Conservation (phyloP, 2,888 invertebrate species). For the Harmothoe impar region DNA sequence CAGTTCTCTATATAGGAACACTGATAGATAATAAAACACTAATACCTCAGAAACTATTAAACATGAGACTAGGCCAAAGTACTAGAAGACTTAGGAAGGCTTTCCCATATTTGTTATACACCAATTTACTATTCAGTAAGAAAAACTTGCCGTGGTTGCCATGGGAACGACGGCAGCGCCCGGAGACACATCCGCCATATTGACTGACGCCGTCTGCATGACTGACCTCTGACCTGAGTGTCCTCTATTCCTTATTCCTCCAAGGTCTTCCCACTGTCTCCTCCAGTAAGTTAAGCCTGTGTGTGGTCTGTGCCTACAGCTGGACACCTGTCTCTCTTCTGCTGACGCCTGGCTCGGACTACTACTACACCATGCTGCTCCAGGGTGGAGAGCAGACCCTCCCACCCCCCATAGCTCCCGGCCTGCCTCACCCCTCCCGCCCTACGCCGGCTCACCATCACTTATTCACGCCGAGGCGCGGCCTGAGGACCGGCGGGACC, state of each 20-base stretch:
- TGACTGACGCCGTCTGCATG: constrained; percentile 32
- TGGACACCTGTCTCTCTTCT: constrained; percentile 40
- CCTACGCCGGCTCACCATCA: background rate
- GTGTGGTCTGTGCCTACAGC: too few relatives aligned
- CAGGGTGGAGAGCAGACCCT: background rate
- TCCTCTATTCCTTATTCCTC: constrained; percentile 6
- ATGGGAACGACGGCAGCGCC: constrained; percentile 10
- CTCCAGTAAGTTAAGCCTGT: background rate
- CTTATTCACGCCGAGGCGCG: constrained; percentile 41
- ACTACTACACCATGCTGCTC: background rate
- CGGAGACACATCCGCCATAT: background rate
- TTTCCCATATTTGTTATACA: too few relatives aligned
- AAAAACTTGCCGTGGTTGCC: constrained; percentile 36
- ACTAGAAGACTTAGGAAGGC: too few relatives aligned
- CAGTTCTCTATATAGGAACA: too few relatives aligned
- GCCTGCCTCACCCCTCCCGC: background rate
- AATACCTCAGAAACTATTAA: too few relatives aligned
- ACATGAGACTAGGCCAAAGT: too few relatives aligned
- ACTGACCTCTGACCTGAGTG: background rate
- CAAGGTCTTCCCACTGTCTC: background rate
- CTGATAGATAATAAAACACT: too few relatives aligned
- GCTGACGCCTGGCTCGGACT: background rate
- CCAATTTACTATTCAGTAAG: background rate
- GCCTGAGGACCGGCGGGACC: constrained; percentile 41
- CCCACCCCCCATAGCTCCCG: background rate